Base-by-base conservation (phyloP, 2,888 invertebrate genomes). In the Corythucha ciliata region DNA sequence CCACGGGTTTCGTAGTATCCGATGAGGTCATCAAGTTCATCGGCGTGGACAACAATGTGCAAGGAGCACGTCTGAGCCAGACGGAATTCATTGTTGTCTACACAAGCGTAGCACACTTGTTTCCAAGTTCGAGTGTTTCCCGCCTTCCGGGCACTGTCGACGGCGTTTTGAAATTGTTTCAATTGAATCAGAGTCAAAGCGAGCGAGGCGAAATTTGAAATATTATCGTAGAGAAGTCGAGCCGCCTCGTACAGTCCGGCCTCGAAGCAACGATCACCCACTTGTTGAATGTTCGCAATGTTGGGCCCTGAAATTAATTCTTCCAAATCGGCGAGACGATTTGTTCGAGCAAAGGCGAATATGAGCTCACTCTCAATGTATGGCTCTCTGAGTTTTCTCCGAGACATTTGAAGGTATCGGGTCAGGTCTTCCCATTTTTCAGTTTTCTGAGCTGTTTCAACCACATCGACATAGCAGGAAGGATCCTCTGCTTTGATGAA, bases 401-500 rank as follows among this genome's bases (percentile, higher is more conserved):
- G 80, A 1, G 97, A 94, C 98, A 98, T 98, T 74, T 92, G 81
- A 54, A 83, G 69, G 67, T 91, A 94, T 51, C 96, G 81, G 4
- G 99, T 97, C 48, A 99, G 77, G 69, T 98, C 97, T 63, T 98
- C 97, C 97, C 96, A 99, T 48, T 62, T 63, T 72, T 74, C 82
- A 54, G 83, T 83, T 62, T 82, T 79, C 40, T 90, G 86, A 42
- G 97, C 93, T 0, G 94, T 94, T 63, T 85, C 87, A 0, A 97
- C 97, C 0, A 98, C 98, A 65, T 94, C 94, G 76, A 96, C 87
- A 66, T 96, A 98, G 0, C 92, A 90, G 1, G 92, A 89, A 1
- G 97, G 97, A 72, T 99, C 97, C 64, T 97, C 94, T 2, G 98
- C 97, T 71, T 97, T 98, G 66, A 98, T 97, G 72, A 93, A 98